Evolutionary conservation across 2,797 vertebrate genomes (phyloP).

Genomic region (Cryptoprocta ferox): DNA sequence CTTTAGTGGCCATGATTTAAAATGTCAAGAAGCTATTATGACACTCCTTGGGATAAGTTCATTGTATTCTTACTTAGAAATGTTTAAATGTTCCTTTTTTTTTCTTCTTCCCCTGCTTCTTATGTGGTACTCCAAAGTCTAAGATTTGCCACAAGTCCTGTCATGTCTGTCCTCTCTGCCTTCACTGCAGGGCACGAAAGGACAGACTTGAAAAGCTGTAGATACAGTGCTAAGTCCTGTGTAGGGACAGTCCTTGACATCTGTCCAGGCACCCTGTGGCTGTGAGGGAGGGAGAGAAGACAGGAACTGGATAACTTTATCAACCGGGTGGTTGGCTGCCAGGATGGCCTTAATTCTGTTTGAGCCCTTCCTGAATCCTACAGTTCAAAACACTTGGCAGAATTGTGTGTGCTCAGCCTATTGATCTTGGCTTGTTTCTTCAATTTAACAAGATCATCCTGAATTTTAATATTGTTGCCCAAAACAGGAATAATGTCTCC

Average conservation of each 20-base stretch:
- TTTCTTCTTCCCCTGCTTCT: not conserved
- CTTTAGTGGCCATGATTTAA: not conserved
- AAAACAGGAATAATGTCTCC: conserved; percentile 74
- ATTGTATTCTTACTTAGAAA: not conserved
- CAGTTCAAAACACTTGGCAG: conserved; percentile 1
- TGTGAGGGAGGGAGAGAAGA: not conserved
- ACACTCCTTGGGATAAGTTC: not conserved
- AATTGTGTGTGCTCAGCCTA: not conserved
- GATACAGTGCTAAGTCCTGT: not conserved
- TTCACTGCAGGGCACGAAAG: not conserved
- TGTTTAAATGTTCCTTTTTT: not conserved
- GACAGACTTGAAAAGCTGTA: not conserved
- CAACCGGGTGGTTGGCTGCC: not conserved
- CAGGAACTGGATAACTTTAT: not conserved
- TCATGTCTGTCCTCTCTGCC: not conserved
- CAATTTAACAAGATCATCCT: conserved; percentile 77
- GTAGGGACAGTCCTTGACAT: not conserved
- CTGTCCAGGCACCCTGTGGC: not conserved
- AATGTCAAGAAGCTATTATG: not conserved
- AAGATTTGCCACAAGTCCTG: not conserved
- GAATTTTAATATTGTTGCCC: conserved; percentile 81
- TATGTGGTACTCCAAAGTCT: not conserved
- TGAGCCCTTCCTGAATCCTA: not conserved
- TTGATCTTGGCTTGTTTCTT: conserved; percentile 70
- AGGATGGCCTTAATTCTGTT: not conserved